Evolutionary conservation across 2,113 vertebrate genomes (phyloP).

Genomic region (Scophthalmus maximus): DNA sequence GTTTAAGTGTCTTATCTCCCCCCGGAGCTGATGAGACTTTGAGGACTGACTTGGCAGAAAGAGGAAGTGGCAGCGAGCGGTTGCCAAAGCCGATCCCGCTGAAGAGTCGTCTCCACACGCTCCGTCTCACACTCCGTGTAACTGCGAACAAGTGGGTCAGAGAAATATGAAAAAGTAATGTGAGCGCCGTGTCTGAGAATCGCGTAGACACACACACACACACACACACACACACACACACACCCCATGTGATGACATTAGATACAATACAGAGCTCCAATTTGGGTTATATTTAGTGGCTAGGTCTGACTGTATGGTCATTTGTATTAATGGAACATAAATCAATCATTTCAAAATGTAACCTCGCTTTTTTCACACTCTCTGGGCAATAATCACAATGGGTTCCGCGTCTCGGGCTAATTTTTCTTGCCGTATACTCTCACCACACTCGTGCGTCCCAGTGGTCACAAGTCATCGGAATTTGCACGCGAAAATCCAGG

Average conservation of each 20-base stretch:
- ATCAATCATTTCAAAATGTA: slow-evolving; percentile 43
- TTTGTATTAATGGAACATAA: slow-evolving; percentile 46
- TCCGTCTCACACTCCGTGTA: slow-evolving; percentile 47
- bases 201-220: neutral
- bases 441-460: too few relatives aligned
- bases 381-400: slow-evolving; percentile 18
- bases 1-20: slow-evolving; percentile 76
- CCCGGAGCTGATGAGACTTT: slow-evolving; percentile 63
- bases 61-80: slow-evolving; percentile 45
- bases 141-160: slow-evolving; percentile 81
- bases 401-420: slow-evolving; percentile 5
- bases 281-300: slow-evolving; percentile 48
- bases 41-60: slow-evolving; percentile 77
- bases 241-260: slow-evolving; percentile 16
- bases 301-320: neutral
- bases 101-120: slow-evolving; percentile 50
- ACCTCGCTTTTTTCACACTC: slow-evolving; percentile 24
- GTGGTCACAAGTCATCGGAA: neutral
- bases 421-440: slow-evolving; percentile 2
- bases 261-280: slow-evolving; percentile 1
- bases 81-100: slow-evolving; percentile 65
- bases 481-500: slow-evolving; percentile 6
- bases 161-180: slow-evolving; percentile 78
- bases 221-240: slow-evolving; percentile 1
- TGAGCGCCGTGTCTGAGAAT: slow-evolving; percentile 33